Conservation (phyloP, 2,797 vertebrate genomes). For the Threskiornis aethiopicus region DNA sequence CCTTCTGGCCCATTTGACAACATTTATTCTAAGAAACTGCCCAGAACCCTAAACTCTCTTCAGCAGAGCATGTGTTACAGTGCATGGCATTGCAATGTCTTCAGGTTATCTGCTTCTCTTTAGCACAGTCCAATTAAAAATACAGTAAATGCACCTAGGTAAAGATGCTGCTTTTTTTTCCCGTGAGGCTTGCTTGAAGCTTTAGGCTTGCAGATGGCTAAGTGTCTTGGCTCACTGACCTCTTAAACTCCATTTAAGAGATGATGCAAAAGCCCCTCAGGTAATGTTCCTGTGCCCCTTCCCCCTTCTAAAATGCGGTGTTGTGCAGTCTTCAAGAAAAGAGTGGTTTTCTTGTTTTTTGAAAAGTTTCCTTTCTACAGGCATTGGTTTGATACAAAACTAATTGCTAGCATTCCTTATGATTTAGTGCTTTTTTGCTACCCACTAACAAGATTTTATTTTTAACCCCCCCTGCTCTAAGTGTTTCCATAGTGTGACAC, state of each 20-base stretch:
- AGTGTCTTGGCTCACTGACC: not conserved
- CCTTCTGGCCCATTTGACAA: not conserved
- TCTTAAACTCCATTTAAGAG: not conserved
- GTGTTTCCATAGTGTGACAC: not conserved
- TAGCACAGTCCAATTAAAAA: conserved; percentile 1
- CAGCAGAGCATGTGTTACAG: not conserved
- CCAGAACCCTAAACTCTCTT: not conserved
- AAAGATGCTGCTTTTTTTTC: not conserved
- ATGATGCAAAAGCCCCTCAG: not conserved
- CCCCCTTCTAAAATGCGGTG: not conserved
- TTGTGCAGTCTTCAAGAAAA: not conserved
- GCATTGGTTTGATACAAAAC: not conserved
- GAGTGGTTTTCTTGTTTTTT: not conserved
- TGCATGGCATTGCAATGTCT: not conserved
- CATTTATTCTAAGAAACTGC: not conserved
- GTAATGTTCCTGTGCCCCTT: not conserved
- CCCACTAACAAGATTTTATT: not conserved
- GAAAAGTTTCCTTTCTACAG: not conserved
- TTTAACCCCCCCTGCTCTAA: not conserved
- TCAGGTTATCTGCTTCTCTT: not conserved
- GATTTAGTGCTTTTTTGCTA: not conserved
- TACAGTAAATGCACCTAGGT: not conserved
- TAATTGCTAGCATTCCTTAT: not conserved
- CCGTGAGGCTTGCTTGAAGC: not conserved
- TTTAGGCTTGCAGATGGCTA: conserved; percentile 1